Evolutionary conservation across 2,113 vertebrate genomes (phyloP).

Genomic region (Laticauda laticaudata): DNA sequence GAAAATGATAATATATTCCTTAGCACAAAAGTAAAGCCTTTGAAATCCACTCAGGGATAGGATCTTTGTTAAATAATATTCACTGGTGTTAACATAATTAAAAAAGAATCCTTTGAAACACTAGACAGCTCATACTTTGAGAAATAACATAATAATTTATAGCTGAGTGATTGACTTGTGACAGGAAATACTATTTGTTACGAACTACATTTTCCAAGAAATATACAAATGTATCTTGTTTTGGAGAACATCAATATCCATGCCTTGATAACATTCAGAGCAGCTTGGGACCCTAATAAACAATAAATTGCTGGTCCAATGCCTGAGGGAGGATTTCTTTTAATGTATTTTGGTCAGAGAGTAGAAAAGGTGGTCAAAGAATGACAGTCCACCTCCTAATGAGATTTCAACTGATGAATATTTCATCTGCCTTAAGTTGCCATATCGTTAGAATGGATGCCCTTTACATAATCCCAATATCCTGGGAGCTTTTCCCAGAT

Average conservation of each 20-base stretch:
- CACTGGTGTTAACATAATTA: constrained; percentile 45
- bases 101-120: constrained; percentile 43
- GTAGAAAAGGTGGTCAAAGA: background rate
- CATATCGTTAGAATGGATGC: background rate
- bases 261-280: background rate
- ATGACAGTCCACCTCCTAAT: background rate
- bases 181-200: constrained; percentile 28
- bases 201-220: background rate
- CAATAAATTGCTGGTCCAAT: background rate
- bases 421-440: background rate
- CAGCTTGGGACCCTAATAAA: background rate
- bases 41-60: constrained; percentile 40
- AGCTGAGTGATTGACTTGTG: constrained; percentile 32
- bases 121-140: constrained; percentile 32
- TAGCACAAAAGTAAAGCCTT: constrained; percentile 40
- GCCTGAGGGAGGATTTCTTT: background rate
- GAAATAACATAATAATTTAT: constrained; percentile 34
- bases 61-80: constrained; percentile 45
- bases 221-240: background rate
- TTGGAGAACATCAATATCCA: background rate
- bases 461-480: background rate
- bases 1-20: constrained; percentile 42
- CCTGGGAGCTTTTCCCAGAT: background rate
- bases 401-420: background rate
- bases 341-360: background rate